phyloP scores from a whole-genome alignment of 2,113 vertebrate species.

The Edolisoma coerulescens region DNA sequence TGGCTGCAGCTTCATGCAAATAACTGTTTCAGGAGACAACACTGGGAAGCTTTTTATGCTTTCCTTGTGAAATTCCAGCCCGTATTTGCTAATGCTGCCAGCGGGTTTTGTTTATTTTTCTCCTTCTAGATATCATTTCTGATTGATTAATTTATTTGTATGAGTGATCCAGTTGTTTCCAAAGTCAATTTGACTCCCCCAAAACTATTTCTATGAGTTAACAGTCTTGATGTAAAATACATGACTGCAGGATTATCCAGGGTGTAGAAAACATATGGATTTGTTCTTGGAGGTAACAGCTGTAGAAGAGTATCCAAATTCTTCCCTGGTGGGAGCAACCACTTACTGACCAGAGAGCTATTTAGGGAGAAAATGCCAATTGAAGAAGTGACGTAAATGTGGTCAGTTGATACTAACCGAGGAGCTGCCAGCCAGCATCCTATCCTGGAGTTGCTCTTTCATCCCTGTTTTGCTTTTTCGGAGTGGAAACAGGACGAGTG shows the following conservation, averaged over 20 bases:
- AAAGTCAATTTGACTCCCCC: neutral
- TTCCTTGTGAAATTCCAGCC: neutral
- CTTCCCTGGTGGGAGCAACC: neutral
- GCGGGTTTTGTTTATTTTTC: neutral
- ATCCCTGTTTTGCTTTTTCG: neutral
- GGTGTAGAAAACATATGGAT: neutral
- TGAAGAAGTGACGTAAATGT: neutral
- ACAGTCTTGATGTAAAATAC: neutral
- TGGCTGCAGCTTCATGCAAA: neutral
- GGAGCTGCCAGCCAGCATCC: neutral
- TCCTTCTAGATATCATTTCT: neutral
- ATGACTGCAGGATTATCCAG: neutral
- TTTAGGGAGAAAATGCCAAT: neutral
- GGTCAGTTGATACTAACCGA: neutral
- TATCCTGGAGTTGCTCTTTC: neutral
- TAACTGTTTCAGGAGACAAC: neutral
- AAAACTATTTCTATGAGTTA: neutral
- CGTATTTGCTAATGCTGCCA: neutral
- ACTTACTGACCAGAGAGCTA: neutral
- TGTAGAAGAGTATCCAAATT: neutral
- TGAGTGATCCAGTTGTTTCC: neutral
- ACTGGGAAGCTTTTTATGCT: neutral
- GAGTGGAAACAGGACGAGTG: neutral
- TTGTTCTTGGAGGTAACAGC: neutral
- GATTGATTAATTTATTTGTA: neutral